Conservation (phyloP, 1,140 invertebrate species). For the Trichonephila inaurata region DNA sequence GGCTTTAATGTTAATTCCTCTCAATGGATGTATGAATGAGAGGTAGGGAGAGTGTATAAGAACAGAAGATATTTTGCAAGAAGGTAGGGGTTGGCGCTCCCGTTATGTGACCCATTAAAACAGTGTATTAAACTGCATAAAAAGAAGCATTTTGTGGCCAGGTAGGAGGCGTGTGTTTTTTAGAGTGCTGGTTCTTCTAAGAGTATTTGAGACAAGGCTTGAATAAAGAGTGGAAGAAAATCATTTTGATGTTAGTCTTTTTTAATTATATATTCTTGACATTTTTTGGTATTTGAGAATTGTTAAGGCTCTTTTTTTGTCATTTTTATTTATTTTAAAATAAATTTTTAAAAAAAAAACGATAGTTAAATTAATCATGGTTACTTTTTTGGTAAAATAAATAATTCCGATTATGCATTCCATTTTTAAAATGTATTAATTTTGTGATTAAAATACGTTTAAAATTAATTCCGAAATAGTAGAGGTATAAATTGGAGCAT, state of each 20-base stretch:
- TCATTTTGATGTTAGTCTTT: too few species aligned
- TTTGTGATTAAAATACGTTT: too few species aligned
- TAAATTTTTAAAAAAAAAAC: too few species aligned
- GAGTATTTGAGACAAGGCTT: not conserved
- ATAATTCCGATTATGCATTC: too few species aligned
- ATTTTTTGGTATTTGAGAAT: not conserved
- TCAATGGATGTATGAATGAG: conserved; percentile 20
- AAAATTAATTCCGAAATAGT: too few species aligned
- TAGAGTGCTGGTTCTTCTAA: not conserved
- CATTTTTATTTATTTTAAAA: too few species aligned
- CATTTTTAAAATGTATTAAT: too few species aligned
- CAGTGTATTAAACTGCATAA: conserved; percentile 31
- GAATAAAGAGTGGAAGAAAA: too few species aligned
- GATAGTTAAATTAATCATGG: too few species aligned
- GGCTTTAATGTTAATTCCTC: conserved; percentile 61
- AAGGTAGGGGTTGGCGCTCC: not conserved
- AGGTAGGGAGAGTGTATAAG: conserved; percentile 2
- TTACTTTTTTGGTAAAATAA: too few species aligned
- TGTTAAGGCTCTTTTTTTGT: too few species aligned
- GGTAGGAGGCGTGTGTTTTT: not conserved
- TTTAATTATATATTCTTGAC: not conserved
- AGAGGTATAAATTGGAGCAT: too few species aligned
- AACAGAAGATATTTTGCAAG: not conserved
- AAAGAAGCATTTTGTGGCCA: not conserved
- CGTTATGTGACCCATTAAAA: conserved; percentile 49